phyloP scores from a whole-genome alignment of 2,113 vertebrate genomes.

The Sinocyclocheilus rhinocerous region DNA sequence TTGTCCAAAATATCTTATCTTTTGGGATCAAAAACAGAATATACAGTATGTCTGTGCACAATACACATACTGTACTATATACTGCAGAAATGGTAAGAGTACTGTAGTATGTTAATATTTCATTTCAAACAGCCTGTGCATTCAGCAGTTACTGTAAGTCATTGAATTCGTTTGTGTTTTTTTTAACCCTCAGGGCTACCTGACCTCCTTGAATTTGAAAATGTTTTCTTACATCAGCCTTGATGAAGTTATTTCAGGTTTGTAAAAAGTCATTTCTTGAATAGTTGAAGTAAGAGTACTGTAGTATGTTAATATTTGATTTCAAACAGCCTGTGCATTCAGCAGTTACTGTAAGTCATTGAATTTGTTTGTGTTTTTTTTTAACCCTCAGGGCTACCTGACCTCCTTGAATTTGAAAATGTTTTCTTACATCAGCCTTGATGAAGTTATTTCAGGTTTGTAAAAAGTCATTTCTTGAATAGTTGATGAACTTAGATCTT shows the following conservation, averaged over 20 bases:
- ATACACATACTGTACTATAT: too few relatives aligned
- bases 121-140: neutral
- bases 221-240: conserved; percentile 88
- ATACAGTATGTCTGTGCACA: neutral
- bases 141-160: neutral
- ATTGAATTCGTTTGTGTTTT: neutral
- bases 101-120: neutral
- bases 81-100: neutral
- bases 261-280: conserved; percentile 19
- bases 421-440: conserved; percentile 88
- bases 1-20: neutral
- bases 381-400: conserved; percentile 81
- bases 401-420: conserved; percentile 85
- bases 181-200: conserved; percentile 79
- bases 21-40: neutral
- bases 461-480: neutral
- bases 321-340: neutral
- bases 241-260: conserved; percentile 86
- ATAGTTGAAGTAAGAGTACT: neutral
- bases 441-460: conserved; percentile 84
- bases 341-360: neutral
- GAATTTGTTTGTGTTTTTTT: neutral
- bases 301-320: neutral
- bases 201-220: conserved; percentile 84
- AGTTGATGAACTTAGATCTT: neutral